Evolutionary conservation across 1,140 invertebrate species (phyloP).

Genomic region (Drosophila malerkotliana): DNA sequence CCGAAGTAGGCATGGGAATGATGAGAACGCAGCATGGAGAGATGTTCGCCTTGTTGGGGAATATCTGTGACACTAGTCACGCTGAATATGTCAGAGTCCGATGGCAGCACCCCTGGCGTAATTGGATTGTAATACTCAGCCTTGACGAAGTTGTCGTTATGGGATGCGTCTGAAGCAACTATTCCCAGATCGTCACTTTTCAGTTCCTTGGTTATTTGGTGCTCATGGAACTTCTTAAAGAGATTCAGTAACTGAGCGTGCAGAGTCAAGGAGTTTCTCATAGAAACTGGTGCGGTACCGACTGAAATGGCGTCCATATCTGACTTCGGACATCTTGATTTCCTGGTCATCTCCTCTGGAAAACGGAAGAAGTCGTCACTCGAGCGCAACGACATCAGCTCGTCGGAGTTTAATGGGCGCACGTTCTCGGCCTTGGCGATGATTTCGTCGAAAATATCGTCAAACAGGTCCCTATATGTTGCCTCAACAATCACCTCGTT

Average conservation of each 20-base stretch:
- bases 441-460: conserved; percentile 52
- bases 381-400: conserved; percentile 17
- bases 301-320: too few species aligned
- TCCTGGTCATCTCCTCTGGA: background rate
- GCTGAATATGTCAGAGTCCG: background rate
- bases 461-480: conserved; percentile 45
- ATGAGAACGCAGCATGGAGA: background rate
- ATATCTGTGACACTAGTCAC: background rate
- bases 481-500: conserved; percentile 55
- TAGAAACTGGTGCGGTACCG: background rate
- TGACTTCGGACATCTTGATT: too few species aligned
- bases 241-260: background rate
- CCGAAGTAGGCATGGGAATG: background rate
- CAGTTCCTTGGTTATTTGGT: conserved; percentile 5
- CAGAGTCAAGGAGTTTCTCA: background rate
- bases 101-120: background rate
- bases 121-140: background rate
- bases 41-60: background rate
- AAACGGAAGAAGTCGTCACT: background rate
- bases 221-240: conserved; percentile 10
- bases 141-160: background rate
- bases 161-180: background rate
- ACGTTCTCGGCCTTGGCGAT: conserved; percentile 3
- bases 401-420: background rate
- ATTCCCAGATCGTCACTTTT: background rate